Conservation (phyloP, 2,888 invertebrate genomes). For the Drosophila mulleri region DNA sequence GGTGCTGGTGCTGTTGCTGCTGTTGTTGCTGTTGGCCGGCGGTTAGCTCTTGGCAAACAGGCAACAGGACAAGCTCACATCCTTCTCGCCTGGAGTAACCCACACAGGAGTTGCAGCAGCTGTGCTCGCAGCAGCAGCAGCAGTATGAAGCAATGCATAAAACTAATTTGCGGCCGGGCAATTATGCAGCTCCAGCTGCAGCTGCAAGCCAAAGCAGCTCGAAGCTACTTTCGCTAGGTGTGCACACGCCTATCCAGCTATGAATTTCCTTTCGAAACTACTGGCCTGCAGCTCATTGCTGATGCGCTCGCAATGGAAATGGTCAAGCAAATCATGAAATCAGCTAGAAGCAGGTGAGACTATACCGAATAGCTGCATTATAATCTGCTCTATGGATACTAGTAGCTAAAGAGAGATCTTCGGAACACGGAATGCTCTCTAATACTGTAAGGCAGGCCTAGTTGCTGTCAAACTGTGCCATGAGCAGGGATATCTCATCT, state of each 20-base stretch:
- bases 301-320: neutral
- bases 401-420: neutral
- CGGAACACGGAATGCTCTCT: neutral
- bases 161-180: constrained; percentile 81
- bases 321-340: neutral
- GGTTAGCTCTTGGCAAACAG: constrained; percentile 36
- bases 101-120: constrained; percentile 24
- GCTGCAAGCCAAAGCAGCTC: constrained; percentile 11
- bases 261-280: constrained; percentile 60
- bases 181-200: constrained; percentile 63
- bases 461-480: neutral
- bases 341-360: neutral
- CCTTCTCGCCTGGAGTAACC: constrained; percentile 18
- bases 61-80: constrained; percentile 14
- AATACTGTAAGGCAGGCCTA: neutral
- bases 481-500: neutral
- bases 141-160: constrained; percentile 52
- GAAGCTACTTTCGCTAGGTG: constrained; percentile 16
- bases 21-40: constrained; percentile 16
- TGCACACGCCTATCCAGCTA: constrained; percentile 24
- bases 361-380: neutral
- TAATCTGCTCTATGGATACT: neutral
- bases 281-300: neutral
- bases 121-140: constrained; percentile 11
- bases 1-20: constrained; percentile 12